Evolutionary conservation across 2,888 invertebrate species (phyloP).

Genomic region (Anodontia alba): DNA sequence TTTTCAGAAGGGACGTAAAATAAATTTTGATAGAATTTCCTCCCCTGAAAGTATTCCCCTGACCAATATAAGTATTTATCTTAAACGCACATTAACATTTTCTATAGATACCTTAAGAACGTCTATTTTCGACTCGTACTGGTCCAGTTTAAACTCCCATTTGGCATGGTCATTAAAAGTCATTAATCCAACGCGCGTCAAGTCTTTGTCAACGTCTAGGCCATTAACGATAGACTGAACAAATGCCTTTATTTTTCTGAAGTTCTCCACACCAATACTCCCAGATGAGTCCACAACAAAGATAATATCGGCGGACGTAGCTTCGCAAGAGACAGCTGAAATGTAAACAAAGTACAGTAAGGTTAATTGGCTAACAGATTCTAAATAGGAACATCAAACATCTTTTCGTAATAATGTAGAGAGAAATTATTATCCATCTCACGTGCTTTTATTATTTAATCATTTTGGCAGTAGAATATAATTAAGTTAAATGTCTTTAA

Average conservation of each 20-base stretch:
- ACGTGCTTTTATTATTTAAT: too few species aligned
- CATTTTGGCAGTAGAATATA: too few species aligned
- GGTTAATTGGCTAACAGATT: too few species aligned
- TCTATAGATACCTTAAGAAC: conserved; percentile 56
- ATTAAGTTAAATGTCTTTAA: too few species aligned
- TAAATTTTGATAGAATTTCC: too few species aligned
- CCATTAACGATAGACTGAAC: conserved; percentile 43
- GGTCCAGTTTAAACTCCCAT: conserved; percentile 53
- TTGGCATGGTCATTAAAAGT: conserved; percentile 48
- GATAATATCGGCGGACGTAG: conserved; percentile 53
- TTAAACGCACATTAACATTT: too few species aligned
- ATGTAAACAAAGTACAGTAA: background rate
- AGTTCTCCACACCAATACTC: conserved; percentile 55
- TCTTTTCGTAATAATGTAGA: too few species aligned
- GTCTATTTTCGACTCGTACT: conserved; percentile 38
- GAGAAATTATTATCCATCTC: too few species aligned
- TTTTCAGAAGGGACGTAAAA: too few species aligned
- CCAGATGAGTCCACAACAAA: conserved; percentile 60
- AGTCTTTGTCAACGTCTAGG: conserved; percentile 45
- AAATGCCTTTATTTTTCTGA: conserved; percentile 48
- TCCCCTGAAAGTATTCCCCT: too few species aligned
- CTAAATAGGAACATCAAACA: too few species aligned
- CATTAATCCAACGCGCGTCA: conserved; percentile 51
- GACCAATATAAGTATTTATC: too few species aligned
- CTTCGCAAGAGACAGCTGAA: conserved; percentile 43